Base-by-base conservation (phyloP, 2,797 vertebrate species). In the Ceryle rudis region DNA sequence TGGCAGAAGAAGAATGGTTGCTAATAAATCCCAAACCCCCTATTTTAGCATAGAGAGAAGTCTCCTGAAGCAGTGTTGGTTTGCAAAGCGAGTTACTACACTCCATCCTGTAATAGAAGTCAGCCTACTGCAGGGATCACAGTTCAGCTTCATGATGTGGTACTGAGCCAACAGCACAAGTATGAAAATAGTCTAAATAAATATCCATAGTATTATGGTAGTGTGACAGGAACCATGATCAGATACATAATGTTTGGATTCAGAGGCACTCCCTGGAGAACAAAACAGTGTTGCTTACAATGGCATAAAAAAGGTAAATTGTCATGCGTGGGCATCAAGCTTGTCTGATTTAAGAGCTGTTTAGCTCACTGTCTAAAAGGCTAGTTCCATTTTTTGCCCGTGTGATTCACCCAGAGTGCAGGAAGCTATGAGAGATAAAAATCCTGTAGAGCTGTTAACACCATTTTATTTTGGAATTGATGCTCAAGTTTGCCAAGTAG, bases 401-500 rank as follows among this genome's bases (percentile, higher is more conserved):
- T 25, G 23, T 49, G 81, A 44, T 81, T 81, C 77, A 42, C 37
- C 33, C 61, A 3, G 69, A 54, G 54, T 0, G 21, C 51, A 33
- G 66, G 62, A 82, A 81, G 41, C 37, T 35, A 19, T 1, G 44
- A 69, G 80, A 95, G 75, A 81, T 9, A 70, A 89, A 95, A 88
- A 58, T 73, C 86, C 85, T 54, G 52, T 28, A 28, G 84, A 80
- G 72, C 81, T 82, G 89, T 87, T 96, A 87, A 55, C 52, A 23
- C 41, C 81, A 26, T 94, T 95, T 92, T 89, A 54, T 93, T 87
- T 57, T 23, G 7, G 75, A 80, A 91, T 61, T 80, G 86, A 83
- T 87, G 84, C 69, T 33, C 61, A 65, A 52, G 71, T 74, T 86
- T 67, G 84, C 78, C 81, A 51, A 89, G 87, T 29, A 77, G 64